These are phyloP conservation scores for Gorsachius goisagi DNA, from an alignment of 2,113 vertebrate species.

Conservation along the genomic window DNA sequence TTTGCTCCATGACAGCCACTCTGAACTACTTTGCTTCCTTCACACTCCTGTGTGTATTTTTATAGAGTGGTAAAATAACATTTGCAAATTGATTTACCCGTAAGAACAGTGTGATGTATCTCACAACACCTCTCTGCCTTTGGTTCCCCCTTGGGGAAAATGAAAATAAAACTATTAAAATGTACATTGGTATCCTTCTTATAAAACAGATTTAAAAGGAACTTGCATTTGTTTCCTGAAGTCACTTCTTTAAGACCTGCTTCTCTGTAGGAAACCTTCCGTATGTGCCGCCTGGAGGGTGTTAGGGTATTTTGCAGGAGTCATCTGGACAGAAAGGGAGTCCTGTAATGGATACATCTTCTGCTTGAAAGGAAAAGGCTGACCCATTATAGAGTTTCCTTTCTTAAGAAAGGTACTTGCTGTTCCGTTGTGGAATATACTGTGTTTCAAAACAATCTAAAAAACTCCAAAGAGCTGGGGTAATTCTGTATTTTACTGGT, in stretches of 20 bases:
- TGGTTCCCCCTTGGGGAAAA: conserved; percentile 38
- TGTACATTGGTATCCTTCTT: conserved; percentile 27
- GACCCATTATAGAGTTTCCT: not conserved
- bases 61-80: conserved; percentile 74
- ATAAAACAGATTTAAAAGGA: conserved; percentile 23
- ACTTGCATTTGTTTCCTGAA: not conserved
- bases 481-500: not conserved
- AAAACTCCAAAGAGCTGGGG: not conserved
- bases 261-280: not conserved
- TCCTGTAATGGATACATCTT: not conserved
- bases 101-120: conserved; percentile 54
- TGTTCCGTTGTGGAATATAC: conserved; percentile 46
- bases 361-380: not conserved
- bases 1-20: conserved; percentile 38
- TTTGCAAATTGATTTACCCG: conserved; percentile 58
- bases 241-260: not conserved
- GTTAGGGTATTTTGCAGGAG: not conserved
- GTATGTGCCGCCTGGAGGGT: not conserved
- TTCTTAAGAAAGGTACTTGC: conserved; percentile 18
- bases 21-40: conserved; percentile 40
- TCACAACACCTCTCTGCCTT: conserved; percentile 70
- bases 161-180: conserved; percentile 47
- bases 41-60: conserved; percentile 71
- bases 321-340: not conserved
- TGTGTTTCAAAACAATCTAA: not conserved